Evolutionary conservation across 2,888 invertebrate genomes (phyloP), one percentile per base, ranked within the genome.

Genomic region (Electrophaes corylata): DNA sequence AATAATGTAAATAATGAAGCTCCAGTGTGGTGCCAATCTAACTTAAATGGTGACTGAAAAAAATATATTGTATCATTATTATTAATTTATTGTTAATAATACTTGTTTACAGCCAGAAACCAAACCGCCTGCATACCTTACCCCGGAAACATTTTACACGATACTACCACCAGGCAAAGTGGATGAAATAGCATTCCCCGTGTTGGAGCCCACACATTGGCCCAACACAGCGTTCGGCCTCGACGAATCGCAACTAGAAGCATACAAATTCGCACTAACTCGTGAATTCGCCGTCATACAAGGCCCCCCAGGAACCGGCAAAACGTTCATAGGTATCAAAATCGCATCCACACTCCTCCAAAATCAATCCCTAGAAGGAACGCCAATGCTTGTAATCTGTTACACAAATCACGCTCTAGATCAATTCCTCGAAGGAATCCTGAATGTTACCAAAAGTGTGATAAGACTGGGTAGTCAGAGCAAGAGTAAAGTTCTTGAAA

Each of bases 241-340:
- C 2, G 95, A 97, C 77, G 76, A 86, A 4, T 93, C 94, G 0
- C 97, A 97, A 83, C 82, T 92, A 59, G 75, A 81, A 33, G 97
- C 97, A 0, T 94, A 94, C 70, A 90, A 93, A 66, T 91, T 93
- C 29, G 96, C 96, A 0, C 73, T 97, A 1, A 94, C 93, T 0
- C 91, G 93, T 71, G 95, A 96, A 82, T 94, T 97, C 64, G 94
- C 94, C 0, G 92, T 97, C 0, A 96, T 97, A 60, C 97, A 97
- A 89, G 97, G 97, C 0, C 97, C 97, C 0, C 97, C 97, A 0
- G 97, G 97, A 1, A 97, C 97, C 0, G 97, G 97, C 0, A 97
- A 97, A 90, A 97, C 97, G 0, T 95, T 93, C 78, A 81, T 97
- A 60, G 97, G 97, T 0, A 85, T 96, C 26, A 95, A 95, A 92